Base-by-base conservation (phyloP, 2,113 vertebrate species). In the Otolemur garnettii region DNA sequence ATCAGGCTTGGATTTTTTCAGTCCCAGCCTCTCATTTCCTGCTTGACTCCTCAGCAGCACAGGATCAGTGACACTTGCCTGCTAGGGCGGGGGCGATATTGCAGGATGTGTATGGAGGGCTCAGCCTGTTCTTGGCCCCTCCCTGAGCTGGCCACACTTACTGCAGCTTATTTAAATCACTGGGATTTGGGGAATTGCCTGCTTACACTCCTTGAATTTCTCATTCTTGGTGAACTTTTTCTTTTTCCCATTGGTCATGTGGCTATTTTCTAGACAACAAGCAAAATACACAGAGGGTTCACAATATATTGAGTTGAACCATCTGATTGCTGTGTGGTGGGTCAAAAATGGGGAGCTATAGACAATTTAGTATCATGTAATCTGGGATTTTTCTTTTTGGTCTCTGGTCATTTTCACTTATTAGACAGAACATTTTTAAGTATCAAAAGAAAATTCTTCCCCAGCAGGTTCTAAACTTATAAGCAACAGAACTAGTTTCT, bases 221-320 rank as follows among this genome's bases (percentile, higher is more conserved):
- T 68, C 24, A 1, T 64, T 75, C 85, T 57, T 66, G 59, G 30
- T n/a, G 60, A 57, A n/a, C 7, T 2, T 45, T 71, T n/a, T 53
- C 8, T 53, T 69, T 96, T 82, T 53, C 17, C 53, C 21, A 7
- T 30, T n/a, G 21, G 53, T 90, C 55, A 2, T 17, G 6, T 89
- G 95, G 17, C 84, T 72, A 9, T 77, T 93, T 84, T 84, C 13
- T 57, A 93, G 91, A 75, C 59, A 62, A 62, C 7, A 42, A 69
- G 75, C 72, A 81, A 22, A 72, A 42, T 77, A 55, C 14, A 21
- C 28, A 19, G 33, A 2, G 17, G 21, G 15, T 22, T 92, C 60
- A 79, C 9, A 38, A 26, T 30, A 26, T 38, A 3, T 1, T 69
- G 71, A 24, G 45, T 53, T 42, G 35, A 90, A n/a, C 53, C 14